phyloP scores from a whole-genome alignment of 1,140 invertebrate genomes.

The Philotrypesis tridentata region DNA sequence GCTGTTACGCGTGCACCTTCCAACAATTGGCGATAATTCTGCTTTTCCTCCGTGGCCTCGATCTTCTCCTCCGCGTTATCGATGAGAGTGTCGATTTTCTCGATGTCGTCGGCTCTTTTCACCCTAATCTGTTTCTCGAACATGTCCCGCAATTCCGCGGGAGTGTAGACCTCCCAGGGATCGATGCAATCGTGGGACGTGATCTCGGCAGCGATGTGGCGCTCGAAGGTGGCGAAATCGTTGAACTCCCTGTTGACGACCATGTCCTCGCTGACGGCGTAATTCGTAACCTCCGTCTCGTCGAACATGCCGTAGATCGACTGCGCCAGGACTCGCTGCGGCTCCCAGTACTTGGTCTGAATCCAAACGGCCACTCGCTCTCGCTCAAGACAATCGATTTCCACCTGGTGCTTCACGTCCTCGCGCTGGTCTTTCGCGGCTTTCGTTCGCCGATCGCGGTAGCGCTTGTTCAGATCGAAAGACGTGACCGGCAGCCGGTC shows the following conservation, averaged over 20 bases:
- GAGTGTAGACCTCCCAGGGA: constrained; percentile 54
- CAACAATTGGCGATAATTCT: background rate
- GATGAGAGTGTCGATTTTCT: constrained; percentile 49
- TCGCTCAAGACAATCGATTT: constrained; percentile 63
- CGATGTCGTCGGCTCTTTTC: constrained; percentile 44
- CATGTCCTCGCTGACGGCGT: constrained; percentile 54
- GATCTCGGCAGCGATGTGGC: constrained; percentile 45
- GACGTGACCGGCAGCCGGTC: constrained; percentile 60
- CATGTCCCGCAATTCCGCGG: constrained; percentile 32
- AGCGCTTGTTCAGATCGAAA: constrained; percentile 63
- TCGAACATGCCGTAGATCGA: constrained; percentile 69
- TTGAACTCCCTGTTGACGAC: constrained; percentile 35
- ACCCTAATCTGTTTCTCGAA: constrained; percentile 49
- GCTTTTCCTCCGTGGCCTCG: constrained; percentile 2
- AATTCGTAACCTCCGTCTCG: constrained; percentile 68
- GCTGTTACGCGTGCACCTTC: constrained; percentile 27
- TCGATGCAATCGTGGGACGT: constrained; percentile 44
- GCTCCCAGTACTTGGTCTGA: constrained; percentile 64
- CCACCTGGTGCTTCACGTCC: constrained; percentile 60
- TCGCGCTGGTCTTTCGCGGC: constrained; percentile 66
- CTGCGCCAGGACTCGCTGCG: constrained; percentile 63
- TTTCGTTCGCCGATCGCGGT: constrained; percentile 59
- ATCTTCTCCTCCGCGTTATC: constrained; percentile 48
- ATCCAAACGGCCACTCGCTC: constrained; percentile 69
- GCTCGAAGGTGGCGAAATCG: constrained; percentile 50